phyloP scores from a whole-genome alignment of 2,113 vertebrate species.

The Chlorocebus sabaeus region DNA sequence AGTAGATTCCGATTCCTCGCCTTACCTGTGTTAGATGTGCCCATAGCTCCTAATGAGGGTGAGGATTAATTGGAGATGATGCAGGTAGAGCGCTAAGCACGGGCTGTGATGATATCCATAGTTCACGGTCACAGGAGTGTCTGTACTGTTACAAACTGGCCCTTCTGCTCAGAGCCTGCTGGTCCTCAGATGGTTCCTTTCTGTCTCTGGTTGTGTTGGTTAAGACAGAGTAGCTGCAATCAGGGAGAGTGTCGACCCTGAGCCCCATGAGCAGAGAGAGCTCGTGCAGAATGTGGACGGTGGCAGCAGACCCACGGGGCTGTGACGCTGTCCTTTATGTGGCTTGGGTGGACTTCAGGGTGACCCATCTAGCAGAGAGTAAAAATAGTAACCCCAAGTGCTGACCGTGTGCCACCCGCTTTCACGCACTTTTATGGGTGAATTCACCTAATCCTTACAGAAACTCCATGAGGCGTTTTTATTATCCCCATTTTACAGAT shows the following conservation, averaged over 20 bases:
- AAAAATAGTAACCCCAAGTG: neutral
- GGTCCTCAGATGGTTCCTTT: fast-evolving
- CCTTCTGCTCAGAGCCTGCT: neutral
- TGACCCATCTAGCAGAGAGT: neutral
- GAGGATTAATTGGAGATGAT: neutral
- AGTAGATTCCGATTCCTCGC: fast-evolving
- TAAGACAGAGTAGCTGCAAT: neutral
- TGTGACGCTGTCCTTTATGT: neutral
- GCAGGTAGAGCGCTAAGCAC: neutral
- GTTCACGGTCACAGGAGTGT: neutral
- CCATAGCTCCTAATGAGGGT: fast-evolving
- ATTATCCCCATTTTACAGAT: neutral
- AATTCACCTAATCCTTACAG: neutral
- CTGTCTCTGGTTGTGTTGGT: fast-evolving
- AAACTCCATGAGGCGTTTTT: no score
- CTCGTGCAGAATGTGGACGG: neutral
- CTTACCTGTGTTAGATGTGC: neutral
- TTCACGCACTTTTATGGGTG: neutral
- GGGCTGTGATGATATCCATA: fast-evolving
- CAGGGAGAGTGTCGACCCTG: fast-evolving
- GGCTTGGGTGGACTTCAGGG: neutral
- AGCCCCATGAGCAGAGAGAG: neutral
- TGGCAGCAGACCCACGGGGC: fast-evolving
- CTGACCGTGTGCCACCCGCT: fast-evolving
- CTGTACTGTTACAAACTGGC: fast-evolving